A percentile compares a stretch with the other conserved stretches of the same genome.
phyloP scores from a whole-genome alignment of 2,888 invertebrate genomes.

The Ormyrus nitidulus region DNA sequence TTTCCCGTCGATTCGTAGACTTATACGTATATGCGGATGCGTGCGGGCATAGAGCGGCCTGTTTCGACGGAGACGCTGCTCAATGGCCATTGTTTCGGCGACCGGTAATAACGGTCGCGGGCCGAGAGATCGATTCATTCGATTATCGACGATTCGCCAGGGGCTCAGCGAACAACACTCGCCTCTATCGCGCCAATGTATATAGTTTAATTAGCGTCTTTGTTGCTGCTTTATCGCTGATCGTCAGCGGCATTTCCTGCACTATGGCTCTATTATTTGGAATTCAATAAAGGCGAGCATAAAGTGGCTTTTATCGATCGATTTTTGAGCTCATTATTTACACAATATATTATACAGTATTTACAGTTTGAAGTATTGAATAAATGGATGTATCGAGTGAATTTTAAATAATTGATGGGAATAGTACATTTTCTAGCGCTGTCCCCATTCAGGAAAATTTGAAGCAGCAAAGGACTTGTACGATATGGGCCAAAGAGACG shows the following conservation, averaged over 20 bases:
- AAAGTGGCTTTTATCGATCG: not conserved
- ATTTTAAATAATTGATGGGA: constrained; percentile 15
- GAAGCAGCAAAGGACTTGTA: constrained; percentile 77
- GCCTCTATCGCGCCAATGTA: not conserved
- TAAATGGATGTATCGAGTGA: not conserved
- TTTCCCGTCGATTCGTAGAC: not conserved
- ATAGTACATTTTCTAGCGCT: constrained; percentile 44
- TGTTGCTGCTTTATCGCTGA: constrained; percentile 20
- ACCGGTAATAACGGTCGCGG: not conserved
- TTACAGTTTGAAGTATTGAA: not conserved
- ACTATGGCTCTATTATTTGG: constrained; percentile 1
- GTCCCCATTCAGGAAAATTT: constrained; percentile 79
- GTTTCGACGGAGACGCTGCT: constrained; percentile 8
- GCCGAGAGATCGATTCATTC: constrained; percentile 28
- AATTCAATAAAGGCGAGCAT: not conserved
- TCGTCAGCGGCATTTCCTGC: constrained; percentile 6
- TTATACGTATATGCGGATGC: not conserved
- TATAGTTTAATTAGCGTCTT: constrained; percentile 36
- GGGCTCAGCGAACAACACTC: constrained; percentile 1
- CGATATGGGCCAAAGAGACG: constrained; percentile 79
- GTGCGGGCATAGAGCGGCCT: constrained; percentile 6
- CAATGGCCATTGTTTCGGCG: constrained; percentile 37
- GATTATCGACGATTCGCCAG: constrained; percentile 27
- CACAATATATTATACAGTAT: not conserved
- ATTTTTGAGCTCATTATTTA: not conserved